Evolutionary conservation across 2,113 vertebrate species (phyloP), one percentile per base, ranked within the genome.

Genomic region (Pimephales promelas): DNA sequence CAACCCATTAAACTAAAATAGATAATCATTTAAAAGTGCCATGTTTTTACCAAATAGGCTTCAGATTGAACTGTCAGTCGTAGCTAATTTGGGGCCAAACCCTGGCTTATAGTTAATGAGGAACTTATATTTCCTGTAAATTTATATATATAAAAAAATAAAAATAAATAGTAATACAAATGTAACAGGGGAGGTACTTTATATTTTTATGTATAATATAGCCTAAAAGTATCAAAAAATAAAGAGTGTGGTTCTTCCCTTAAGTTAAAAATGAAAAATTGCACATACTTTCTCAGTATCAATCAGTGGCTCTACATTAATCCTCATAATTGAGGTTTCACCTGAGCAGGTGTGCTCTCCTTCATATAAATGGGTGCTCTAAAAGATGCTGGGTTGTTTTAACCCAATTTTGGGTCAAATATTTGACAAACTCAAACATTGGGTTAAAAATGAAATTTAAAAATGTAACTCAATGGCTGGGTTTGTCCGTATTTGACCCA

Each of bases 341-440:
- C 79, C 62, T 74, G 71, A 82, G 79, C 45, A 49, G 64, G 72
- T 40, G 52, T 16, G 36, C 75, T 47, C 52, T 71, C 43, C 52
- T 78, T 79, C 24, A 64, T 59, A 57, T n/a, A 75, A 85, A 87
- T 70, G n/a, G n/a, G n/a, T n/a, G n/a, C n/a, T n/a, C n/a, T n/a
- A n/a, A n/a, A n/a, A n/a, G n/a, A n/a, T n/a, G n/a, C n/a, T n/a
- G n/a, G n/a, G n/a, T n/a, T n/a, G n/a, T n/a, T n/a, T n/a, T n/a
- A n/a, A n/a, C n/a, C n/a, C n/a, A n/a, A n/a, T n/a, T n/a, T n/a
- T n/a, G n/a, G n/a, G n/a, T n/a, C n/a, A n/a, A n/a, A n/a, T n/a
- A n/a, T n/a, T n/a, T n/a, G n/a, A n/a, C n/a, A n/a, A n/a, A n/a
- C n/a, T n/a, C n/a, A n/a, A n/a, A n/a, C n/a, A n/a, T n/a, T n/a